A percentile compares a stretch with the other conserved stretches of the same genome.
Evolutionary conservation across 2,888 invertebrate genomes (phyloP).

Genomic region (Dendrolimus houi): DNA sequence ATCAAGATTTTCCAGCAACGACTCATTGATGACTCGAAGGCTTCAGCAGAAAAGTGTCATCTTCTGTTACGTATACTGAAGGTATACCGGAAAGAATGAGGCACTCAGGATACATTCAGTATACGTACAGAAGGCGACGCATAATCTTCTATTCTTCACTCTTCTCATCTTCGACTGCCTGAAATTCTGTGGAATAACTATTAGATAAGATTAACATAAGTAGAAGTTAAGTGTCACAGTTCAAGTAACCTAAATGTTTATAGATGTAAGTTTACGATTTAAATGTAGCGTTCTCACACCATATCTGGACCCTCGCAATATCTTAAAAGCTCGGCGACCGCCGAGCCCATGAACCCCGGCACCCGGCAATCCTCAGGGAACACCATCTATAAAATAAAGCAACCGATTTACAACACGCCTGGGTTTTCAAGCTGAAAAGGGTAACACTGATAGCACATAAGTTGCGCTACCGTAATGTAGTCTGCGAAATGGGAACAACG

Average conservation of each 20-base stretch:
- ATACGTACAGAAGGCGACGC: constrained; percentile 98
- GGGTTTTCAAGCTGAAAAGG: constrained; percentile 60
- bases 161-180: constrained; percentile 23
- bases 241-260: constrained; percentile 9
- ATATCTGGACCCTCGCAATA: constrained; percentile 47
- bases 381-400: constrained; percentile 72
- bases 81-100: constrained; percentile 97
- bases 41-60: constrained; percentile 83
- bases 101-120: constrained; percentile 99
- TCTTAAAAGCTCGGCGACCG: constrained; percentile 59
- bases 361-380: constrained; percentile 46
- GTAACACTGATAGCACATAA: constrained; percentile 61
- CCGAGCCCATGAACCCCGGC: constrained; percentile 32
- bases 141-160: constrained; percentile 59
- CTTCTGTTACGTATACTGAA: constrained; percentile 99
- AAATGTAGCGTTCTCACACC: constrained; percentile 42
- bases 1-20: constrained; percentile 17
- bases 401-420: constrained; percentile 68
- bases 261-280: constrained; percentile 27
- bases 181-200: constrained; percentile 23
- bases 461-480: constrained; percentile 40
- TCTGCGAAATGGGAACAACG: constrained; percentile 31
- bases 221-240: constrained; percentile 4
- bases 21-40: constrained; percentile 15
- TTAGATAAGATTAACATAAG: constrained; percentile 11